Evolutionary conservation across 92 coral and sea anemone species (phyloP).

Genomic region (Blastomussa wellsi): DNA sequence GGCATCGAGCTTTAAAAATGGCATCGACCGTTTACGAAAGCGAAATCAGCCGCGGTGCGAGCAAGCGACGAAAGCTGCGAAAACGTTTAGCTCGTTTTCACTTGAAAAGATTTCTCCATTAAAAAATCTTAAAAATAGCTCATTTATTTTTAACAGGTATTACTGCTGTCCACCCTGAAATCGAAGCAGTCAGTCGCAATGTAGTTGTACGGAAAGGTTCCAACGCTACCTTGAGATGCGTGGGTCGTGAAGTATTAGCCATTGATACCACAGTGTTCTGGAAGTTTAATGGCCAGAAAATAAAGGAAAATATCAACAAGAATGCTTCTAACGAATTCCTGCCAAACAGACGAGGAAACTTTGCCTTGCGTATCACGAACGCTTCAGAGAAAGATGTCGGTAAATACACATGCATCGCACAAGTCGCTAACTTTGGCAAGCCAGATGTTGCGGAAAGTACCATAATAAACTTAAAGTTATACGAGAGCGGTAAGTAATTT

Average conservation of each 20-base stretch:
- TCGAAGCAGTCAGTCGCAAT: neutral
- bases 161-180: neutral
- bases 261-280: neutral
- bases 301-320: neutral
- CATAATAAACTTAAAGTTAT: neutral
- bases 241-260: neutral
- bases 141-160: neutral
- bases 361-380: slow-evolving; percentile 8
- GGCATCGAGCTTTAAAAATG: no score
- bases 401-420: slow-evolving; percentile 6
- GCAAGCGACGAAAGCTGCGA: no score
- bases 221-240: slow-evolving; percentile 5
- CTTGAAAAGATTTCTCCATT: no score
- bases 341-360: neutral
- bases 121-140: no score
- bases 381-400: slow-evolving; percentile 31
- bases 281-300: slow-evolving; percentile 10
- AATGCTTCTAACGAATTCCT: neutral
- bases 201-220: slow-evolving; percentile 5
- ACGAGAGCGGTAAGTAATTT: slow-evolving; percentile 9
- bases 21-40: no score
- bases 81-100: no score
- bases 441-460: neutral
- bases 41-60: no score
- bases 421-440: rapidly evolving